phyloP scores from a whole-genome alignment of 2,113 vertebrate species.

The Rhombomys opimus region DNA sequence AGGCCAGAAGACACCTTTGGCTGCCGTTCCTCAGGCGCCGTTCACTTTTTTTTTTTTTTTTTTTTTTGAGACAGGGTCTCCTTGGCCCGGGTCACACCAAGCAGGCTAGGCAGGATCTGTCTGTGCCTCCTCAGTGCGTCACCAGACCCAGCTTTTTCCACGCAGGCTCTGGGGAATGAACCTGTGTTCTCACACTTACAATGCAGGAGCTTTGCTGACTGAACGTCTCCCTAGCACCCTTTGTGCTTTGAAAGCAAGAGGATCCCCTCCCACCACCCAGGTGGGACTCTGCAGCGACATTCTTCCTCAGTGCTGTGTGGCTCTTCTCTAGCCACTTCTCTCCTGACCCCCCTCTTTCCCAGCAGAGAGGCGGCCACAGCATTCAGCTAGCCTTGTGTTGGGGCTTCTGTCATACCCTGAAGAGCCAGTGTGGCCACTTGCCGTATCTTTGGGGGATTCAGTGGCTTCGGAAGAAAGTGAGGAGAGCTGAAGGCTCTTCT shows the following conservation, averaged over 20 bases:
- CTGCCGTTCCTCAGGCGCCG: not conserved
- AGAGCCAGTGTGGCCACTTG: not conserved
- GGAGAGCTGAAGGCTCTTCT: not conserved
- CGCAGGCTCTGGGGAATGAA: not conserved
- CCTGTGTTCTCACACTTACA: not conserved
- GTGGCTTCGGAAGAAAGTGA: not conserved
- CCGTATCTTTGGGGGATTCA: not conserved
- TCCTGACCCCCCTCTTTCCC: not conserved
- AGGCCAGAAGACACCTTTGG: not conserved
- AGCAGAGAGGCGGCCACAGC: not conserved
- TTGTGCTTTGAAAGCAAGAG: not conserved
- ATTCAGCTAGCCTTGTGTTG: not conserved
- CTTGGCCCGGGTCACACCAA: no score
- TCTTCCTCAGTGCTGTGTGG: not conserved
- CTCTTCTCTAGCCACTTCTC: not conserved
- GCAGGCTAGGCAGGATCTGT: not conserved
- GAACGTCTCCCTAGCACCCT: not conserved
- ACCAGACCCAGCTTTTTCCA: not conserved
- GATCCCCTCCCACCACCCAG: fast-evolving
- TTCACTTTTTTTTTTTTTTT: not conserved
- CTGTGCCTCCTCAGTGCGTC: not conserved
- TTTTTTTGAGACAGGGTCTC: not conserved
- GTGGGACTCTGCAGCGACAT: fast-evolving
- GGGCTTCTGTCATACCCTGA: not conserved
- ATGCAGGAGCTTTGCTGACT: not conserved